These are phyloP conservation scores for Margaritifera margaritifera DNA, from an alignment of 2,888 invertebrate genomes.

Conservation along the genomic window DNA sequence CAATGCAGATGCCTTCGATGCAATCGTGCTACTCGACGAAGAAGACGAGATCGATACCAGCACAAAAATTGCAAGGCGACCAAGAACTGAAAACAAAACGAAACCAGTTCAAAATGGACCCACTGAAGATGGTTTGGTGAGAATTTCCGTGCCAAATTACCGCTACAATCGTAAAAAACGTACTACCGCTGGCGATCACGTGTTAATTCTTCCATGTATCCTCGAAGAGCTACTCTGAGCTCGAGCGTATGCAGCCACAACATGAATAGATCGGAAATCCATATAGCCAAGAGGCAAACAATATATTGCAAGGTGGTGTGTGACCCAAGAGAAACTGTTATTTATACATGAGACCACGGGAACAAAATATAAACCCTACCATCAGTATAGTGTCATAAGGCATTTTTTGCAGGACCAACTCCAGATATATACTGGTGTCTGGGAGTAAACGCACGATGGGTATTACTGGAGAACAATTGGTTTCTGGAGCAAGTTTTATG, in stretches of 20 bases:
- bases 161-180: neutral
- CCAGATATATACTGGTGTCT: too few species aligned
- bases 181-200: constrained; percentile 25
- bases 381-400: too few species aligned
- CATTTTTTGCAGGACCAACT: too few species aligned
- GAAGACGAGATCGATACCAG: neutral
- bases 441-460: too few species aligned
- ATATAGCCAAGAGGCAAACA: too few species aligned
- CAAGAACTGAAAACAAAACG: neutral
- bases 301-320: too few species aligned
- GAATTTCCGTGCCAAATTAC: constrained; percentile 36
- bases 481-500: too few species aligned
- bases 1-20: constrained; percentile 13
- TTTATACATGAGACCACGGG: constrained; percentile 18
- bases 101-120: constrained; percentile 16
- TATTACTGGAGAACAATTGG: too few species aligned
- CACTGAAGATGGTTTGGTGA: constrained; percentile 8
- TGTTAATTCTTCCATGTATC: constrained; percentile 8
- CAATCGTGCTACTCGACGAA: constrained; percentile 21
- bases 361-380: too few species aligned
- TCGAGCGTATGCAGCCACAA: too few species aligned
- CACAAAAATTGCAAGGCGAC: neutral
- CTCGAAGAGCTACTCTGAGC: constrained; percentile 25
- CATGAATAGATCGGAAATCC: too few species aligned
- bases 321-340: constrained; percentile 10